Percentiles rank a stretch among this genome's conserved stretches.
phyloP scores from a whole-genome alignment of 2,888 invertebrate species.

The Leptopterna dolabrata region DNA sequence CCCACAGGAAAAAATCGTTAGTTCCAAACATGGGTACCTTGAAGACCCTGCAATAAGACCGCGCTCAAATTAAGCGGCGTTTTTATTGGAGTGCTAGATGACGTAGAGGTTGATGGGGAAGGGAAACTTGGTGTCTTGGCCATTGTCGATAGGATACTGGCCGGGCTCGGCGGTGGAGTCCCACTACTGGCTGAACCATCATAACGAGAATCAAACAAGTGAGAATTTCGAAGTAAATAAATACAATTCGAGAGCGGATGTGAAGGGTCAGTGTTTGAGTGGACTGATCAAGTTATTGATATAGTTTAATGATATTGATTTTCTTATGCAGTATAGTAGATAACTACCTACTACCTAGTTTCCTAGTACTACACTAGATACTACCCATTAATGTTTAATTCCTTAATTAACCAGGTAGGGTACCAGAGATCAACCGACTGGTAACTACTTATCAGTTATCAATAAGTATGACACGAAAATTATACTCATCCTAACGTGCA shows the following conservation, averaged over 20 bases:
- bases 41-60: constrained; percentile 68
- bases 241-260: neutral
- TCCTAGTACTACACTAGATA: too few species aligned
- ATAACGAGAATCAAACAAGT: neutral
- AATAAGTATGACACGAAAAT: too few species aligned
- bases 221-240: neutral
- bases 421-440: too few species aligned
- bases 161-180: constrained; percentile 64
- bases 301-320: too few species aligned
- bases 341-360: too few species aligned
- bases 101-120: constrained; percentile 54
- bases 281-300: too few species aligned
- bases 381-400: too few species aligned
- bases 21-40: constrained; percentile 66
- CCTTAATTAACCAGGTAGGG: too few species aligned
- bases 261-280: neutral
- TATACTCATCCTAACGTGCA: too few species aligned
- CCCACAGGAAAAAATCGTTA: neutral
- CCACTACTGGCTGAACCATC: constrained; percentile 35
- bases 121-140: constrained; percentile 60
- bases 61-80: constrained; percentile 63
- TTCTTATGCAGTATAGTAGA: too few species aligned
- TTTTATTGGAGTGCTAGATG: constrained; percentile 35
- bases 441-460: too few species aligned
- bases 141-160: constrained; percentile 61